Evolutionary conservation across 2,113 vertebrate species (phyloP).

Genomic region (Anolis carolinensis): DNA sequence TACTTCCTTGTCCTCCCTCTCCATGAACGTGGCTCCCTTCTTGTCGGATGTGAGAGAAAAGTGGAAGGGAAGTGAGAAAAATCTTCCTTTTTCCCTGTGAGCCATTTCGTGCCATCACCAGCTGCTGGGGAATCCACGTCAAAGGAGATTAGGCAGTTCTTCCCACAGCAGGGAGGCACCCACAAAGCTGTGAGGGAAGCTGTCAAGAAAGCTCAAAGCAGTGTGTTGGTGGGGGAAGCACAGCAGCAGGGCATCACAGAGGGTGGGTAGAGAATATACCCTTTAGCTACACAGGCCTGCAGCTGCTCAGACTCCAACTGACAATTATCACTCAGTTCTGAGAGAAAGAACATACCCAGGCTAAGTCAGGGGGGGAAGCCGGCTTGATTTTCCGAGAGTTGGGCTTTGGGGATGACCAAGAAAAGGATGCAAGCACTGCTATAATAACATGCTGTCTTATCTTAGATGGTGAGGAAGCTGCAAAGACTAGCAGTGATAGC

Average conservation of each 20-base stretch:
- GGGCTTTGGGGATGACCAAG: background rate
- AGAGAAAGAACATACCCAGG: background rate
- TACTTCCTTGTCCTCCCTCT: background rate
- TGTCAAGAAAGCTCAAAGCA: background rate
- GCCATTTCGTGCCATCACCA: background rate
- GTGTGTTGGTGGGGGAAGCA: background rate
- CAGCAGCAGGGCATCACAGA: background rate
- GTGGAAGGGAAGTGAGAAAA: background rate
- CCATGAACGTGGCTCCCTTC: background rate
- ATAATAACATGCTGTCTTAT: background rate
- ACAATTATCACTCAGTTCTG: conserved; percentile 11
- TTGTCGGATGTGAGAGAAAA: too few species aligned
- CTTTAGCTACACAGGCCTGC: background rate
- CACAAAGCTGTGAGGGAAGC: conserved; percentile 20
- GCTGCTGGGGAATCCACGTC: conserved; percentile 25
- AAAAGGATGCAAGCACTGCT: background rate
- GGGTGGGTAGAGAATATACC: background rate
- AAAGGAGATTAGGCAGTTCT: background rate
- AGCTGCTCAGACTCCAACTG: background rate
- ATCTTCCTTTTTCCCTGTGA: background rate
- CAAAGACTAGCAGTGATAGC: background rate
- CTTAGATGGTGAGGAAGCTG: background rate
- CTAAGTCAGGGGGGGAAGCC: background rate
- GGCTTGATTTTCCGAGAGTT: background rate
- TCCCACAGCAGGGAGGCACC: background rate